Evolutionary conservation across 2,888 invertebrate species (phyloP), one percentile per base, ranked within the genome.

Genomic region (Caenorhabditis uteleia): DNA sequence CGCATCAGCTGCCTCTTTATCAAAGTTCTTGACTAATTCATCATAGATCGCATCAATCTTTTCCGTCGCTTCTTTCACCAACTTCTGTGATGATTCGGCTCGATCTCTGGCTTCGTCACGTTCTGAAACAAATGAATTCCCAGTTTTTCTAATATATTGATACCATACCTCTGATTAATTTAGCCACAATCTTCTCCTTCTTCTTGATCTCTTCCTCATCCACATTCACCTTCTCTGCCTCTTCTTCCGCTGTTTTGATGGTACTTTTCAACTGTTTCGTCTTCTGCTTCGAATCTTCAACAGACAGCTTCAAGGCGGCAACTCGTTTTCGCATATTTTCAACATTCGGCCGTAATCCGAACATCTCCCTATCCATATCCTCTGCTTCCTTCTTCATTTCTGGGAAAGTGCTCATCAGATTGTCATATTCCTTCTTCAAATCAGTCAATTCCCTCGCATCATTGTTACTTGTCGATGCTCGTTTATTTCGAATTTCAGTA

Each of bases 11-110:
- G 59, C 54, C 20, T 56, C 56, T 25, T 58, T 56, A 91, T 90
- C 3, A 91, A 87, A 0, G 88, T 88, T 53, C 70, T 57, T 7
- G 42, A 59, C 46, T 1, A 74, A 50, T 23, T 69, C 65, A 16
- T 29, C 16, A 40, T 44, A 66, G 12, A 67, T 44, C 0, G 76
- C 75, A 8, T 87, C 84, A 3, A 90, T 84, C 0, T 84, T 83
- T 0, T 84, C 83, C 14, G 65, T 49, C 18, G 53, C 40, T 34
- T 67, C 51, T 0, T 50, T 51, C 20, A 62, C 58, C 2, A n/a
- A 46, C 3, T 45, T 51, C 26, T 54, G 45, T 12, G 49, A 54
- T 16, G 20, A 16, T 14, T 42, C 43, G 26, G 57, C 46, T 29
- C 46, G 10, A 38, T 46, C 57, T 3, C 31, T 16, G 8, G 46